These are phyloP conservation scores for Crocuta crocuta DNA, from an alignment of 2,113 vertebrate species.

Conservation along the genomic window DNA sequence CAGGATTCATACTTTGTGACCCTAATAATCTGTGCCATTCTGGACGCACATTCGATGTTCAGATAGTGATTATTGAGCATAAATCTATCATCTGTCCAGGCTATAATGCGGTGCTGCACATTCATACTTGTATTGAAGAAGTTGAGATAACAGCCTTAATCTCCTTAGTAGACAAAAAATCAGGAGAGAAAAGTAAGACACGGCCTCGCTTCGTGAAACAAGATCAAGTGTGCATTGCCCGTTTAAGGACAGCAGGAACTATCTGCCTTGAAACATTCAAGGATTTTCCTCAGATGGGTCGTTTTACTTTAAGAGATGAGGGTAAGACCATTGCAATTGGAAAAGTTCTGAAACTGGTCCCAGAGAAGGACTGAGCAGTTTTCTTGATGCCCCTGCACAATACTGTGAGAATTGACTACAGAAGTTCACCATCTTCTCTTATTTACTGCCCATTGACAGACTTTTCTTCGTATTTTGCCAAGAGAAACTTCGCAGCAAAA, in stretches of 20 bases:
- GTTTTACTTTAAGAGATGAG: conserved; percentile 98
- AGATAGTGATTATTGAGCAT: conserved; percentile 99
- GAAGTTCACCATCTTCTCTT: conserved; percentile 90
- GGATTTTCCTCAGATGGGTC: conserved; percentile 99
- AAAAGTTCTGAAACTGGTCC: conserved; percentile 99
- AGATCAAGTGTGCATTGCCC: conserved; percentile 99
- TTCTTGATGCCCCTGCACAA: conserved; percentile 88
- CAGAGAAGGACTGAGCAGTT: conserved; percentile 97
- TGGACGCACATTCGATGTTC: conserved; percentile 98
- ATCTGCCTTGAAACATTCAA: conserved; percentile 99
- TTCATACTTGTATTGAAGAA: conserved; percentile 99
- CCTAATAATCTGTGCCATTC: conserved; percentile 98
- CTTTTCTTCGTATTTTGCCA: conserved; percentile 89
- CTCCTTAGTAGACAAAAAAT: conserved; percentile 98
- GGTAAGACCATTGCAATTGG: conserved; percentile 99
- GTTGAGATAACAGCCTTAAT: conserved; percentile 99
- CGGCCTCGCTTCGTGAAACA: conserved; percentile 97
- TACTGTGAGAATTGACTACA: conserved; percentile 90
- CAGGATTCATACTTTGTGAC: conserved; percentile 98
- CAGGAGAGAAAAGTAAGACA: conserved; percentile 98
- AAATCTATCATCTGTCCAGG: conserved; percentile 99
- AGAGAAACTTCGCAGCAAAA: conserved; percentile 89
- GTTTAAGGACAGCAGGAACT: conserved; percentile 95
- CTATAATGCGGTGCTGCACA: conserved; percentile 98
- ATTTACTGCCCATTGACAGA: conserved; percentile 90